A percentile compares a stretch with the other conserved stretches of the same genome.
phyloP scores from a whole-genome alignment of 1,140 invertebrate genomes.

The Andrena cerasifolii region DNA sequence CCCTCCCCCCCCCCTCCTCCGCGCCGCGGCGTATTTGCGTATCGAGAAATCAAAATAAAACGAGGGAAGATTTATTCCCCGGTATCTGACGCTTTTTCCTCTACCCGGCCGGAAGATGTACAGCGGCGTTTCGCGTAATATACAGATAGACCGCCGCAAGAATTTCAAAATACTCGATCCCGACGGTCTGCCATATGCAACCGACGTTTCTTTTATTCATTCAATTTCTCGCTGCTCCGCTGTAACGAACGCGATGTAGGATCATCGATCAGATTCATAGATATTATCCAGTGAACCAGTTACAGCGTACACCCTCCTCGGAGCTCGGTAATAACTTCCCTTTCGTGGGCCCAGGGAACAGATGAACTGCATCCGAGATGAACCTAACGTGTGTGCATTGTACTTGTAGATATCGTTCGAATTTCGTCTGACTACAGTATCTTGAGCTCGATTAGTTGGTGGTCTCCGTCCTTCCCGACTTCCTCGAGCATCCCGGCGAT shows the following conservation, averaged over 20 bases:
- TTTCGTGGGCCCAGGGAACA: too few species aligned
- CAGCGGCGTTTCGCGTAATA: constrained; percentile 4
- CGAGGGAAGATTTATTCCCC: constrained; percentile 15
- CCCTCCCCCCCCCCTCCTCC: too few species aligned
- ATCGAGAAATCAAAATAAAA: constrained; percentile 15
- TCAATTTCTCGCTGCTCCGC: background rate
- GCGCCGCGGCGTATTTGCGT: background rate
- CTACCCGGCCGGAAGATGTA: background rate
- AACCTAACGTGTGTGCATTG: too few species aligned
- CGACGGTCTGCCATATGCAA: background rate
- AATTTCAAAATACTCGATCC: background rate
- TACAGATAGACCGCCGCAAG: constrained; percentile 14
- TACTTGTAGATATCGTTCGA: too few species aligned
- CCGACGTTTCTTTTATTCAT: constrained; percentile 43
- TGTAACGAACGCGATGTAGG: background rate
- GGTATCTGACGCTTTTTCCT: background rate
- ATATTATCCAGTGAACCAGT: background rate
- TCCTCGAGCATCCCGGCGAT: too few species aligned
- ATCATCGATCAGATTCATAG: constrained; percentile 26
- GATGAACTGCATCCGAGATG: too few species aligned
- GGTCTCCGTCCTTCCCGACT: too few species aligned
- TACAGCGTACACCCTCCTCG: constrained; percentile 2
- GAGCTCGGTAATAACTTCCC: too few species aligned
- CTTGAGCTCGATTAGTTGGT: too few species aligned
- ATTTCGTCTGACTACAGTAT: too few species aligned